Evolutionary conservation across 2,888 invertebrate genomes (phyloP).

Genomic region (Drosophila dives): DNA sequence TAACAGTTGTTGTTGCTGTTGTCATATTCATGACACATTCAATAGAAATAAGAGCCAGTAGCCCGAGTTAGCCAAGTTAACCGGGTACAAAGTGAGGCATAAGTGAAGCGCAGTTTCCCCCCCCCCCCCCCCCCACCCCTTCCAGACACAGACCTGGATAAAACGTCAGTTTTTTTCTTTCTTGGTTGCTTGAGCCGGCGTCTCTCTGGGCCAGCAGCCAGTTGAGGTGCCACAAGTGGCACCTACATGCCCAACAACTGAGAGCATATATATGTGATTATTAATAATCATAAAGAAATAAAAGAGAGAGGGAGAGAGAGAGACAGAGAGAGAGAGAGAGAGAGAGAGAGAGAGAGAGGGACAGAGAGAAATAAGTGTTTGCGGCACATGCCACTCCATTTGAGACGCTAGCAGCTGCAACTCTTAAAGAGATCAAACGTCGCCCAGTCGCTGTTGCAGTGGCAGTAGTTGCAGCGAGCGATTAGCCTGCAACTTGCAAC

Average conservation of each 20-base stretch:
- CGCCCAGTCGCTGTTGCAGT: slow-evolving; percentile 29
- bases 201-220: slow-evolving; percentile 47
- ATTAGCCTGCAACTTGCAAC: slow-evolving; percentile 32
- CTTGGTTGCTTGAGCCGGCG: slow-evolving; percentile 34
- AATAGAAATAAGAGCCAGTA: slow-evolving; percentile 77
- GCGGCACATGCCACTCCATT: slow-evolving; percentile 78
- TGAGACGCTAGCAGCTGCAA: slow-evolving; percentile 48
- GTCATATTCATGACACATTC: slow-evolving; percentile 75
- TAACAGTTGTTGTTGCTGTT: slow-evolving; percentile 40
- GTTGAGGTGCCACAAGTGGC: slow-evolving; percentile 77
- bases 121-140: too few species aligned
- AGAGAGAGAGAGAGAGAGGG: neutral
- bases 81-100: slow-evolving; percentile 48
- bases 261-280: slow-evolving; percentile 3
- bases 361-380: slow-evolving; percentile 48
- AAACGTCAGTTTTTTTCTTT: slow-evolving; percentile 62
- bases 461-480: slow-evolving; percentile 30
- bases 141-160: slow-evolving; percentile 47
- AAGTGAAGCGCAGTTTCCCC: slow-evolving; percentile 40
- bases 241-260: slow-evolving; percentile 43
- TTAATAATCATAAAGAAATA: neutral
- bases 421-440: slow-evolving; percentile 32
- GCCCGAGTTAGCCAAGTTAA: slow-evolving; percentile 47
- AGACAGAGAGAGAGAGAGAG: neutral
- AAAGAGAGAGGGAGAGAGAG: neutral